Base-by-base conservation (phyloP, 2,797 vertebrate species). In the Monodelphis domestica region DNA sequence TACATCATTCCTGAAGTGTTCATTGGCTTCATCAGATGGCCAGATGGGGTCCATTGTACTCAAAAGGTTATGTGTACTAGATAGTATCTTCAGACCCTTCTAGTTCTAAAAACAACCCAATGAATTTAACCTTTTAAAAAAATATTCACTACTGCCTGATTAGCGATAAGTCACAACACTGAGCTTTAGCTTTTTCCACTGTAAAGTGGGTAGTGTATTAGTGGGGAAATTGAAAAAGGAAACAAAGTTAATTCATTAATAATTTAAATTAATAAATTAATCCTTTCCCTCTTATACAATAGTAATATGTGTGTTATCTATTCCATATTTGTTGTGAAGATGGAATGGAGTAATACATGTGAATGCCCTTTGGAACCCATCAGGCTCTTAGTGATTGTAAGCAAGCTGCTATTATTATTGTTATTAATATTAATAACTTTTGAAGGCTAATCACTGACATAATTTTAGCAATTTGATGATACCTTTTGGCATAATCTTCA, bases 401-500 rank as follows among this genome's bases (percentile, higher is more conserved):
- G 70, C 38, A 78, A 78, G 59, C 5, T n/a, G 63, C 15, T 38
- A 38, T 24, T 78, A 45, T 78, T 45, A 84, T 45, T 45, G 21
- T 84, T 84, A 84, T 45, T 84, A 84, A 26, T 45, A 84, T 45
- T 63, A 54, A 53, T 91, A 28, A 94, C 0, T 89, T 54, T 28
- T 90, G 52, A 89, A 89, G 53, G 63, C 51, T 90, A 93, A 89
- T 11, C 26, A 15, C 78, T 51, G 63, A 84, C 70, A 84, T 84
- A 84, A 84, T 84, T 84, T 45, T 45, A 88, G 38, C 56, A 54
- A 89, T 88, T 45, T 26, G 24, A 87, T 12, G 63, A 38, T 9
- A 50, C 28, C 51, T 93, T 91, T 53, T n/a, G 21, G 54, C 95
- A 89, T 24, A 28, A 1, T 7, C 24, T 45, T 87, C 9, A 45